Evolutionary conservation across 2,113 vertebrate species (phyloP).

Genomic region (Choloepus hoffmanni): DNA sequence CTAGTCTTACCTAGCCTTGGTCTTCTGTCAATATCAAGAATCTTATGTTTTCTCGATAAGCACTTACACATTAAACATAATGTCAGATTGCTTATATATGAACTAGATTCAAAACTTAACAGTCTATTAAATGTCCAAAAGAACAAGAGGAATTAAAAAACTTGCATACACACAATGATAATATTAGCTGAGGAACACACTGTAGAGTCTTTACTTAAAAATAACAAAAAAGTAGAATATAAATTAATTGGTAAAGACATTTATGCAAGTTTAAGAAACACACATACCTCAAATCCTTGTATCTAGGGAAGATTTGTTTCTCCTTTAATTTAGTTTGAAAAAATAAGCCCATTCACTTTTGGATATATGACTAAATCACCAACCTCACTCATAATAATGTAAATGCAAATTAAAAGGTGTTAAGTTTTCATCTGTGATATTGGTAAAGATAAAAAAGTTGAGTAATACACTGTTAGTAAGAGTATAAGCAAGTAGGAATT

Average conservation of each 20-base stretch:
- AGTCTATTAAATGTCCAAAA: neutral
- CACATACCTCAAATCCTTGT: neutral
- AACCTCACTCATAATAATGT: neutral
- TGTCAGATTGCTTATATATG: neutral
- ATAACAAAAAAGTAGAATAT: neutral
- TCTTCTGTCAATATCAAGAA: neutral
- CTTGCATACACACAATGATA: neutral
- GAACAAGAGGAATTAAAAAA: neutral
- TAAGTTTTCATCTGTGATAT: neutral
- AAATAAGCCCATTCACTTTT: neutral
- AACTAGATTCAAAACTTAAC: neutral
- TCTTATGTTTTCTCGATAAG: neutral
- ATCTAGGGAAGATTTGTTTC: neutral
- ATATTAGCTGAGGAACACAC: neutral
- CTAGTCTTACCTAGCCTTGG: neutral
- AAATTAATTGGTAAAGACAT: neutral
- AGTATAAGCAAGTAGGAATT: neutral
- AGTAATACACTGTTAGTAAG: neutral
- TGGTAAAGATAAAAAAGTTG: neutral
- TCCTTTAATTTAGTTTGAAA: conserved; percentile 3
- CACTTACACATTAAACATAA: neutral
- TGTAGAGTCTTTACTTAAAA: neutral
- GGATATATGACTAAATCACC: neutral
- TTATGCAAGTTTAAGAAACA: neutral
- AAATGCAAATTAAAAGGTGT: neutral